Base-by-base conservation (phyloP, 2,888 invertebrate genomes). In the Nebria salina region DNA sequence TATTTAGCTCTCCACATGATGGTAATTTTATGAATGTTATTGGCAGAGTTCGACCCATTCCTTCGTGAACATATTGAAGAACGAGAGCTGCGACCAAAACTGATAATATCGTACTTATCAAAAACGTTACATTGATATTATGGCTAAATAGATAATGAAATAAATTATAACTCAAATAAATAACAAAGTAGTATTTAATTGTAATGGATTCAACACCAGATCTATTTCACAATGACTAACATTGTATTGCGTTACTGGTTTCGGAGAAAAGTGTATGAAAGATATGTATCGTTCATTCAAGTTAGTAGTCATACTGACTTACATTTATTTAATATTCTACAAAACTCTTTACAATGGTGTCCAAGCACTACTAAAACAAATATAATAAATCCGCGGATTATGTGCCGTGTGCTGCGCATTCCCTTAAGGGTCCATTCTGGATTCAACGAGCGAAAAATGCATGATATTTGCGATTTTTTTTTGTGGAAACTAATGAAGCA, bases 41-140 rank as follows among this genome's bases (percentile, higher is more conserved):
- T 86, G 34, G 82, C 86, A 13, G 82, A 86, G 78, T 87, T 85
- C 78, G 86, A 87, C 83, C 84, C 85, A 6, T 87, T 87, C 81
- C 76, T 86, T 68, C 78, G 70, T n/a, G 76, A 82, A 66, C 86
- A 86, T 82, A 83, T 86, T 64, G 65, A 82, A 76, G 83, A 83
- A 65, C 82, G 86, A 82, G 84, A 83, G 13, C 85, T 85, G 83
- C 66, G 25, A 74, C 85, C 84, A n/a, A 83, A 79, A 77, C 84
- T 84, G 8, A 25, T 78, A 20, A 81, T 77, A 42, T 82, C 77
- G 0, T 85, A 86, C 77, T 80, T 85, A 70, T 85, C 85, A 9
- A 83, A 82, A 7, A 84, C 83, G 8, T 84, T 83, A 20, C 84
- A 83, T 84, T 65, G 42, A 83, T 43, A n/a, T 85, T 6, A 85